A percentile compares a stretch with the other conserved stretches of the same genome.
Conservation (phyloP, 2,113 vertebrate species). For the Prionailurus viverrinus region DNA sequence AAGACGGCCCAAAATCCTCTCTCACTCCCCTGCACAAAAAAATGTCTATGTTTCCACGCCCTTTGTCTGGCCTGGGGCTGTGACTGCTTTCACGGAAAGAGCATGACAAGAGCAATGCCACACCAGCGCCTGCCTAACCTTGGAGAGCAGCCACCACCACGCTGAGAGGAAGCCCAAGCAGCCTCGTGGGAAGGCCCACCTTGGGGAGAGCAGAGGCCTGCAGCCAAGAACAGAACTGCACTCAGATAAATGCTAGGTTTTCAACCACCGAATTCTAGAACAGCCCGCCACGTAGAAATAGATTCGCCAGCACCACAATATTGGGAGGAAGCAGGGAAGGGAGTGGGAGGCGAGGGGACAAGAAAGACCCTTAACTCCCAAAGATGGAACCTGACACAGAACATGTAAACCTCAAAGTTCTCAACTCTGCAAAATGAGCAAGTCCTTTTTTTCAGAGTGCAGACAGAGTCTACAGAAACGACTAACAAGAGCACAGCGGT, state of each 20-base stretch:
- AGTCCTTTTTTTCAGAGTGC: neutral
- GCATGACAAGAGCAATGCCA: accelerated
- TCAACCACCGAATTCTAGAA: neutral
- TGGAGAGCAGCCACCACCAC: neutral
- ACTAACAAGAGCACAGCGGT: neutral
- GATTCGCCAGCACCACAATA: neutral
- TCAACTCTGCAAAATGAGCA: neutral
- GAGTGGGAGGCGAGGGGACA: neutral
- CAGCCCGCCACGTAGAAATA: neutral
- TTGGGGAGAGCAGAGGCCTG: accelerated
- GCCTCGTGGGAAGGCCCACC: accelerated
- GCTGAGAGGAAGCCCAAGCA: neutral
- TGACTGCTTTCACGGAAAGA: neutral
- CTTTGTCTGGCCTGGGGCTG: neutral
- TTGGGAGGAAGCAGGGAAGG: neutral
- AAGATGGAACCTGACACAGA: too few relatives aligned
- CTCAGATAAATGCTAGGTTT: neutral
- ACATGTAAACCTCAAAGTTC: neutral
- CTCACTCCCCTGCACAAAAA: neutral
- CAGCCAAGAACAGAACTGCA: too few relatives aligned
- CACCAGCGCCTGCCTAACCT: too few relatives aligned
- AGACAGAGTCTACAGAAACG: neutral
- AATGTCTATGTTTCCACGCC: neutral
- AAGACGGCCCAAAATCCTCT: neutral
- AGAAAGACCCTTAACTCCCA: neutral